Evolutionary conservation across 2,797 vertebrate species (phyloP), one percentile per base, ranked within the genome.

Genomic region (Kryptolebias ocellatus): DNA sequence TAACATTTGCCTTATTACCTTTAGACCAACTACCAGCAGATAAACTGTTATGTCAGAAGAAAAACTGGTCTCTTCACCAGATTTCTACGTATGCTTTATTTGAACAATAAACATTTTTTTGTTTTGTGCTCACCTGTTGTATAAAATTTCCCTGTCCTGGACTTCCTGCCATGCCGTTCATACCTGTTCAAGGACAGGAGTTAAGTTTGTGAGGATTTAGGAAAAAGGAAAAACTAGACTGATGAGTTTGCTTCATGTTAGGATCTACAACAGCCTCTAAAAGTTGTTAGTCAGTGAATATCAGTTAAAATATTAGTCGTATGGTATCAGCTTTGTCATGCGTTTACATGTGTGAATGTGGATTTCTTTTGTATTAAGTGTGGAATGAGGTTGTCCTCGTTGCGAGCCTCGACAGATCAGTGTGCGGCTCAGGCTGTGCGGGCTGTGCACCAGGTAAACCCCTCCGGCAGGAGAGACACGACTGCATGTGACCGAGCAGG

Each of bases 91-190:
- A 3, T 42, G 14, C 14, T 47, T 4, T 18, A 67, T 3, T 7
- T 8, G 58, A 59, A 49, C 12, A 16, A 5, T 3, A 20, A 54
- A 16, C 1, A 51, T 28, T 45, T 58, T 24, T 55, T 12, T 53
- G 4, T 29, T 55, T 28, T 53, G 17, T 7, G 5, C 92, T 80
- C 88, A 99, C 98, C 95, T 97, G 98, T 76, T 98, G 95, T 64
- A 96, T 95, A 83, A 95, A 99, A 29, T 93, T 95, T 84, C 94
- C 96, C 78, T 91, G 90, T 20, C 90, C 93, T 75, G 96, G 94
- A 90, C 95, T 94, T 93, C 96, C 97, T 88, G 95, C 92, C 93
- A 99, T 95, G 73, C 96, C 95, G 70, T 97, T 90, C 81, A 98
- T 94, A 88, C 94, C 93, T 95, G 83, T 86, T 31, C 44, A 70